Conservation (phyloP, 2,797 vertebrate genomes). For the Tarsius wallacei region DNA sequence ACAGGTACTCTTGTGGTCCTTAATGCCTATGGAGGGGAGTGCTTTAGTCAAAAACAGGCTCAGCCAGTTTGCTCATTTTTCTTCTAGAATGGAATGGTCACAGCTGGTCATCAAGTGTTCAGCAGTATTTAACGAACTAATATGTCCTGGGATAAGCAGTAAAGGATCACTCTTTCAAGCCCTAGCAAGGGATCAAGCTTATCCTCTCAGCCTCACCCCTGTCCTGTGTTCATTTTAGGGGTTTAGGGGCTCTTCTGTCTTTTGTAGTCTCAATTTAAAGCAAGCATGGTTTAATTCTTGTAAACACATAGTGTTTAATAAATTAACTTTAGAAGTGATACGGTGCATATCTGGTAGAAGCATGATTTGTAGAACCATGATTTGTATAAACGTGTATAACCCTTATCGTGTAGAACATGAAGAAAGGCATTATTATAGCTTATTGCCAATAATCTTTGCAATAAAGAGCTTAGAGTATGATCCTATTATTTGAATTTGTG, state of each 20-base stretch:
- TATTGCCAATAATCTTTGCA: slow-evolving; percentile 81
- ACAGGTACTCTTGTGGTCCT: background rate
- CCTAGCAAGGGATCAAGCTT: background rate
- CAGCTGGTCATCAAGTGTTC: background rate
- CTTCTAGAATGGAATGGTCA: background rate
- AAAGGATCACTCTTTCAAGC: background rate
- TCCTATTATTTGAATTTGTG: slow-evolving; percentile 83
- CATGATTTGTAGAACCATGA: slow-evolving; percentile 55
- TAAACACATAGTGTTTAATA: slow-evolving; percentile 38
- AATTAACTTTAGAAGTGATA: slow-evolving; percentile 67
- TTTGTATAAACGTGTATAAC: slow-evolving; percentile 73
- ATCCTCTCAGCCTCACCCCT: background rate
- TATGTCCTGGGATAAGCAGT: fast-evolving
- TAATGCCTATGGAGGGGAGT: background rate
- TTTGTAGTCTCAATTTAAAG: slow-evolving; percentile 43
- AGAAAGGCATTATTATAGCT: slow-evolving; percentile 62
- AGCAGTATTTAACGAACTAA: background rate
- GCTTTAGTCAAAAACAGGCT: background rate
- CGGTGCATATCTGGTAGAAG: slow-evolving; percentile 69
- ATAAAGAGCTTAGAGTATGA: slow-evolving; percentile 80
- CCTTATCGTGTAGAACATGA: slow-evolving; percentile 72
- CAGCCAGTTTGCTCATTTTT: background rate
- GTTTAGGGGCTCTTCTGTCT: background rate
- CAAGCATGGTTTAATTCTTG: slow-evolving; percentile 9
- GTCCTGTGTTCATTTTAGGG: background rate